Evolutionary conservation across 2,113 vertebrate species (phyloP).

Genomic region (Etheostoma cragini): DNA sequence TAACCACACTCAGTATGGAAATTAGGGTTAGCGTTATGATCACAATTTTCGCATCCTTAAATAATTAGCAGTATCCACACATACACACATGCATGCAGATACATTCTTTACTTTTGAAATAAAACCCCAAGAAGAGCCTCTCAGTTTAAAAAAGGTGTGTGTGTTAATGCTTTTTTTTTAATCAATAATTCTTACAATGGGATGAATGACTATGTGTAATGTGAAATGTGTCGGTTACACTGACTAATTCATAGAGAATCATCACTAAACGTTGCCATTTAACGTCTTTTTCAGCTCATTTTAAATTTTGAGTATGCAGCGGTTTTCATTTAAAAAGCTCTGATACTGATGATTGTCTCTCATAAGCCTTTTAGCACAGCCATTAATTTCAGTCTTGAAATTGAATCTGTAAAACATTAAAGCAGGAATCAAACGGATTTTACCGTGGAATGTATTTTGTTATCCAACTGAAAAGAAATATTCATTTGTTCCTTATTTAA

Average conservation of each 20-base stretch:
- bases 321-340: neutral
- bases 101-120: neutral
- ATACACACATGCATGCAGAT: neutral
- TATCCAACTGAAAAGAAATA: too few species aligned
- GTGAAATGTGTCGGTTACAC: neutral
- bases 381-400: neutral
- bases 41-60: conserved; percentile 12
- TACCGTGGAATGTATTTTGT: too few species aligned
- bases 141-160: neutral
- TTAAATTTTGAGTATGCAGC: neutral
- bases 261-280: too few species aligned
- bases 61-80: conserved; percentile 11
- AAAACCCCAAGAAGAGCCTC: neutral
- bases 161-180: neutral
- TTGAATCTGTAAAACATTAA: neutral
- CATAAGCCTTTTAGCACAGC: neutral
- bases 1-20: conserved; percentile 30
- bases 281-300: too few species aligned
- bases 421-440: neutral
- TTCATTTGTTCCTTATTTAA: neutral
- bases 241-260: too few species aligned
- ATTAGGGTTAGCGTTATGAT: conserved; percentile 1
- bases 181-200: neutral
- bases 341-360: neutral
- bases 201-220: neutral